A percentile compares a stretch with the other conserved stretches of the same genome.
Conservation (phyloP, 2,888 invertebrate genomes). For the Lasioglossum leucozonium region DNA sequence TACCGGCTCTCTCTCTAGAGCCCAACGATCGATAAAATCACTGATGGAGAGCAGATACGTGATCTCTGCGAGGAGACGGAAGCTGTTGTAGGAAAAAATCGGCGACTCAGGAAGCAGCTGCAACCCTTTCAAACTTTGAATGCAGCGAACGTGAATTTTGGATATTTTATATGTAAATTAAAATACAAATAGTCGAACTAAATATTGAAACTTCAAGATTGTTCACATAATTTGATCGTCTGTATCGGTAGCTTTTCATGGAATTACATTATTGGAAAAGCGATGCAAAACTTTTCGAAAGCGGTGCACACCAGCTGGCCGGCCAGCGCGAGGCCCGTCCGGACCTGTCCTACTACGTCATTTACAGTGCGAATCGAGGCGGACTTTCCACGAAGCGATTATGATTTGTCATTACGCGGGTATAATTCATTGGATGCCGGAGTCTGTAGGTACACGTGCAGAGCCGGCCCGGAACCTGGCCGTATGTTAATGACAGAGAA, state of each 20-base stretch:
- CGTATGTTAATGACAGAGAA: slow-evolving; percentile 77
- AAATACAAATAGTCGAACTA: neutral
- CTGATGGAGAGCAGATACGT: slow-evolving; percentile 42
- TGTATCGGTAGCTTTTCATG: neutral
- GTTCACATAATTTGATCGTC: neutral
- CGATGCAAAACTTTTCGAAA: neutral
- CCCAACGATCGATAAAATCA: slow-evolving; percentile 52
- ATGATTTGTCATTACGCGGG: neutral
- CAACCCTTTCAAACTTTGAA: neutral
- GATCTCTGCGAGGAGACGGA: slow-evolving; percentile 17
- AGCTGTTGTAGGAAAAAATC: slow-evolving; percentile 31
- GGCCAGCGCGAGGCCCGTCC: too few species aligned
- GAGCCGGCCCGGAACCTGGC: slow-evolving; percentile 37
- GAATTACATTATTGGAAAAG: neutral
- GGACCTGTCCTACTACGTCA: too few species aligned
- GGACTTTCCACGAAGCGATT: slow-evolving; percentile 39
- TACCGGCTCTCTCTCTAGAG: neutral
- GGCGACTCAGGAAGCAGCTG: slow-evolving; percentile 32
- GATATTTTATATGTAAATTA: neutral
- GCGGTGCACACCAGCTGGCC: neutral
- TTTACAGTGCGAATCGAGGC: neutral
- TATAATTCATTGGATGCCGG: slow-evolving; percentile 24
- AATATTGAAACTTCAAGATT: neutral
- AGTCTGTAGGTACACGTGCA: slow-evolving; percentile 35
- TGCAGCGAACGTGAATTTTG: neutral